Percentiles rank a stretch among this genome's conserved stretches.
Evolutionary conservation across 2,888 invertebrate species (phyloP).

Genomic region (Octonoba sinensis): DNA sequence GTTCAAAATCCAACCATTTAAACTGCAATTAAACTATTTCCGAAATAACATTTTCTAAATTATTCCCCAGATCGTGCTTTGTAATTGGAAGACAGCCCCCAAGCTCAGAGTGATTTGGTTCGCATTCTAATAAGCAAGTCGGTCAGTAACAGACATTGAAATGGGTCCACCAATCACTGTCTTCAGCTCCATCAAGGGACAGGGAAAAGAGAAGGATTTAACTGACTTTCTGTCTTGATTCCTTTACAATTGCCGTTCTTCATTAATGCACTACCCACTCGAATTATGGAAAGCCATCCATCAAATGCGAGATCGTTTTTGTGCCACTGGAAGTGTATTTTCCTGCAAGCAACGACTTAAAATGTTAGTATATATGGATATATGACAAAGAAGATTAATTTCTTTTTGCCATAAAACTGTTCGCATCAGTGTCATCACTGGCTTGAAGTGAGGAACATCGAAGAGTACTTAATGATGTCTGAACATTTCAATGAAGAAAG

Average conservation of each 20-base stretch:
- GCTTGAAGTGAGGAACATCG: too few relatives aligned
- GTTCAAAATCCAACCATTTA: too few relatives aligned
- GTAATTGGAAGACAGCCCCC: conserved; percentile 32
- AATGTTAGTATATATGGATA: too few relatives aligned
- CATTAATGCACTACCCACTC: conserved; percentile 55
- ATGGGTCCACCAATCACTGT: conserved; percentile 56
- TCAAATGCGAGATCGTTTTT: conserved; percentile 48
- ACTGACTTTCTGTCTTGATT: conserved; percentile 37
- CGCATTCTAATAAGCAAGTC: conserved; percentile 59
- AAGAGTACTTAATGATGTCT: too few relatives aligned
- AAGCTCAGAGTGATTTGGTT: conserved; percentile 39
- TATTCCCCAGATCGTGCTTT: too few relatives aligned
- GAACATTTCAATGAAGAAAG: too few relatives aligned
- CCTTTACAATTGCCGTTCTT: conserved; percentile 44
- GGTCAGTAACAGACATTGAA: conserved; percentile 46
- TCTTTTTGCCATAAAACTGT: conserved; percentile 9
- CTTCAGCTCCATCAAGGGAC: conserved; percentile 37
- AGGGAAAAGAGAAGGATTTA: conserved; percentile 30
- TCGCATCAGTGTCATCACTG: conserved; percentile 18
- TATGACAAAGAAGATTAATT: conserved; percentile 43
- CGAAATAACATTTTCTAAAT: not conserved
- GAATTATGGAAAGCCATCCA: conserved; percentile 52
- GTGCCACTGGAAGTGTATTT: conserved; percentile 5
- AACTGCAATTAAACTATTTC: not conserved
- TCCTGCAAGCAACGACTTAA: too few relatives aligned